phyloP scores from a whole-genome alignment of 2,797 vertebrate species.

The Naso thynnoides region DNA sequence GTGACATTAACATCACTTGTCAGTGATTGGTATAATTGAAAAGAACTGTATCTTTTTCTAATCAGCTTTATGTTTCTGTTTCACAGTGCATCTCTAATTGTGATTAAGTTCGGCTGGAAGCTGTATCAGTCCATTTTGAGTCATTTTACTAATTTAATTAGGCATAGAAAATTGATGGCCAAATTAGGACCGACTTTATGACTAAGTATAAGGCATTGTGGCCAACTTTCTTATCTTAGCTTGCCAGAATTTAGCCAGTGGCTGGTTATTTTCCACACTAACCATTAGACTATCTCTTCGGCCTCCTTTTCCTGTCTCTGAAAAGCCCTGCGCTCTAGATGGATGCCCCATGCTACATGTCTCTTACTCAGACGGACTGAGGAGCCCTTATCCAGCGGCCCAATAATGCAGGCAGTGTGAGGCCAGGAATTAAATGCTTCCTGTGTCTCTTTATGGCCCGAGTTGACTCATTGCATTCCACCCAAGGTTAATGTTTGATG shows the following conservation, averaged over 20 bases:
- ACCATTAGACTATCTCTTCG: constrained; percentile 37
- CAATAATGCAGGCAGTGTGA: constrained; percentile 84
- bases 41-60: not conserved
- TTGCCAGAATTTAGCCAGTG: constrained; percentile 22
- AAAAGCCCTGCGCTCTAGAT: constrained; percentile 65
- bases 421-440: constrained; percentile 82
- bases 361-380: constrained; percentile 73
- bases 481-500: constrained; percentile 82
- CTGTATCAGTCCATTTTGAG: not conserved
- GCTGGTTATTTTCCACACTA: constrained; percentile 41
- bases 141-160: not conserved
- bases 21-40: not conserved
- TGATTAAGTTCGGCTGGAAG: not conserved
- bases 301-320: constrained; percentile 72
- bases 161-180: not conserved
- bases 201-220: constrained; percentile 1
- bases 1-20: not conserved
- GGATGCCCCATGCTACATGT: constrained; percentile 70
- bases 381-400: constrained; percentile 78
- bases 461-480: constrained; percentile 81
- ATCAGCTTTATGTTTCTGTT: not conserved
- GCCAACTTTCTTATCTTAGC: constrained; percentile 13
- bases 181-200: not conserved
- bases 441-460: constrained; percentile 81
- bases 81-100: not conserved